Evolutionary conservation across 2,113 vertebrate species (phyloP), one percentile per base, ranked within the genome.

Genomic region (Dromas ardeola): DNA sequence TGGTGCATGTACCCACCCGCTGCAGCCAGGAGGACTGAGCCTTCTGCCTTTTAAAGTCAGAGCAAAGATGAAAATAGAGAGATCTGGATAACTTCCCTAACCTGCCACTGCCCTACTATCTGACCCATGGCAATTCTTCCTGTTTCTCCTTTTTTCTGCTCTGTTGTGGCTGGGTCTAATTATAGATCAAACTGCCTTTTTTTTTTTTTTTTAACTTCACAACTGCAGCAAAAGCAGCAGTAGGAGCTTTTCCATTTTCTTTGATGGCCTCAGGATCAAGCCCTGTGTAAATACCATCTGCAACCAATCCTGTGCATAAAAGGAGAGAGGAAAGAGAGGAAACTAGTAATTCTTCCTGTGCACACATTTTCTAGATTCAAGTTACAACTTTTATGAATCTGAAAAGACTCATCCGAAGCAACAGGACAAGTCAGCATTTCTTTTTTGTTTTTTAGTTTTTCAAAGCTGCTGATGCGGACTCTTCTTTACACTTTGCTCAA

Each of bases 201-300:
- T 43, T 18, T 55, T 36, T 81, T 36, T 53, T 53, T 94, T 81
- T 73, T 32, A 5, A 53, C 80, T 90, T 76, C 77, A 66, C 9
- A 2, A 87, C 84, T 94, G 84, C 66, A 82, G 81, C 56, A 90
- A 79, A 91, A 91, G 78, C 78, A 89, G 45, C 83, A 93, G 78
- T 92, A 95, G 91, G 73, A 93, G 93, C 77, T 93, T 95, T 97
- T 76, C 73, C 73, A 77, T 87, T 95, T 95, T 91, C 40, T 40
- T 40, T 40, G 95, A 95, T 95, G 88, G 66, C 81, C 86, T 93
- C 86, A 79, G 86, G 86, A 95, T 95, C 86, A 93, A 94, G 52
- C 93, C 52, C 56, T 95, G 40, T 91, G 81, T 93, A 95, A 97
- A 97, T 97, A 95, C 79, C 97, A 97, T 96, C 95, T 95, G 95